Base-by-base conservation (phyloP, 2,888 invertebrate species). In the Laspeyria flexula region DNA sequence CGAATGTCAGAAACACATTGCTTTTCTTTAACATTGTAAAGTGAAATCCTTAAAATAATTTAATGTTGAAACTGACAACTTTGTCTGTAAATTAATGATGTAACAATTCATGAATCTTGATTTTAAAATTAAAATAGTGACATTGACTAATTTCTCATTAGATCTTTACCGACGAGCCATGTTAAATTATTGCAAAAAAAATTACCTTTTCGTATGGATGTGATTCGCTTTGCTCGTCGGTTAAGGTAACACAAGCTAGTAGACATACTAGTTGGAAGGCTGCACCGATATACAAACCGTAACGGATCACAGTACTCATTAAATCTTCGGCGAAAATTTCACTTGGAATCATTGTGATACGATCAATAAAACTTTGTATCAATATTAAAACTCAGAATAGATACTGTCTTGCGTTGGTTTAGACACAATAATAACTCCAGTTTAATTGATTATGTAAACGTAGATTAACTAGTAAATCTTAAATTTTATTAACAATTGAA, bases 251-350 rank as follows among this genome's bases (percentile, higher is more conserved):
- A 63, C 97, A 97, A 13, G 97, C 96, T 41, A 96, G 93, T 58
- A 98, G 93, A 76, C 97, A 98, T 15, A 96, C 88, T 47, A 98
- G 86, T 86, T 98, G 98, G 76, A 98, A 98, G n/a, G 96, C 93
- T 11, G 97, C 97, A 3, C 97, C 97, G 29, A 97, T 88, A 75
- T 97, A 97, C 3, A 98, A 88, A 10, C 97, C 97, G 82, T 96
- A 96, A 25, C 96, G 94, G 23, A 97, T 93, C 52, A 97, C 87
- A 11, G 95, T 94, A 56, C 95, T 96, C 71, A 96, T 93, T 67
- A 96, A 85, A 78, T 96, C 96, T 84, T 96, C 96, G 18, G 94
- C 82, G 51, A 88, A 92, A 60, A 92, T 90, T 65, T 92, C 92
- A 60, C 65, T 93, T 1, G 93, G 94, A 66, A 94, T 93, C 92